These are phyloP conservation scores for Hormaphis cornu DNA, from an alignment of 1,140 invertebrate genomes.

Conservation along the genomic window DNA sequence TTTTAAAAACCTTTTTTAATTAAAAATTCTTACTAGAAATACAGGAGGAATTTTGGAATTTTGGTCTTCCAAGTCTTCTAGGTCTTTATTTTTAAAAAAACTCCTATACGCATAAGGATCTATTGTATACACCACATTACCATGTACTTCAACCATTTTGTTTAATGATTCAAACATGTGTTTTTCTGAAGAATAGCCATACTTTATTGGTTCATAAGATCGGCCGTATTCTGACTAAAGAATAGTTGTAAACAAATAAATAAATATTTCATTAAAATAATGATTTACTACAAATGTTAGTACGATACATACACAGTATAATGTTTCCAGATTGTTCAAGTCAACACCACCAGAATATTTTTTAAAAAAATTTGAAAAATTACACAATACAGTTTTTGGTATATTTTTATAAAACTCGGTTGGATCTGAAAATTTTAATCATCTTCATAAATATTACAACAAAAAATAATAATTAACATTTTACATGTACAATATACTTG, in stretches of 20 bases:
- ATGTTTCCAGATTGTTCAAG: not conserved
- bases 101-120: not conserved
- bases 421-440: not conserved
- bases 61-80: not conserved
- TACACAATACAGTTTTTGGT: not conserved
- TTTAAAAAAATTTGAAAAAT: not conserved
- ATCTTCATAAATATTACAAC: no score
- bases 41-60: not conserved
- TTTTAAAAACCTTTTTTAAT: not conserved
- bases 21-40: not conserved
- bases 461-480: no score
- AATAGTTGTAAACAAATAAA: no score
- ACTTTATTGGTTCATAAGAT: conserved; percentile 7
- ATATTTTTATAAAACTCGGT: not conserved
- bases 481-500: no score
- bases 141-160: not conserved
- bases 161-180: conserved; percentile 21
- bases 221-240: not conserved
- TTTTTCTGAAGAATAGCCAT: conserved; percentile 9
- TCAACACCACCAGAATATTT: not conserved
- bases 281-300: not conserved
- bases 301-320: conserved; percentile 2
- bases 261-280: not conserved
- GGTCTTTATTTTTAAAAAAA: not conserved
- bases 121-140: not conserved